Base-by-base conservation (phyloP, 1,140 invertebrate genomes). In the Choristoneura fumiferana region DNA sequence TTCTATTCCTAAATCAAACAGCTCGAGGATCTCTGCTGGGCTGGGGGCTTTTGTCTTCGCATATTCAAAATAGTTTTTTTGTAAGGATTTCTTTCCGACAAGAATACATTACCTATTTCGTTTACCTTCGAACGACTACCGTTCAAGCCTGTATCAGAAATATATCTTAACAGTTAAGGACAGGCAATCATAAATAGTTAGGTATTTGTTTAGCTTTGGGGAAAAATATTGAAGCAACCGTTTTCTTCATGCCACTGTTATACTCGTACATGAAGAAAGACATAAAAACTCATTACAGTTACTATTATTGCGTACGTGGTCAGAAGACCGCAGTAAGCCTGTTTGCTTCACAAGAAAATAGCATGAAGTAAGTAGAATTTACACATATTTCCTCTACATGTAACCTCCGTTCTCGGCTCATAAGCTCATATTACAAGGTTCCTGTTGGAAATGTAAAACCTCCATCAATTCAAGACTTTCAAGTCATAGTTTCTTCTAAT, bases 301-400 rank as follows among this genome's bases (percentile, higher is more conserved):
- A n/a, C n/a, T n/a, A n/a, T n/a, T n/a, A 49, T 49, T 49, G 29
- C 43, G 43, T 29, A 49, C 43, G 43, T 33, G 43, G 43, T 18
- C 43, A 49, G 12, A 12, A 15, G 18, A 29, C 2, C 18, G 10
- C 43, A 49, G 12, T n/a, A 49, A 3, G 12, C 0, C 18, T 15
- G 18, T 18, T 29, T 22, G 8, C 9, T 13, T 22, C 43, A 49
- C 43, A 49, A 49, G 22, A 49, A 18, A 43, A 29, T 6, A 6
- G 22, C 22, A 29, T 29, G n/a, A n/a, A n/a, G n/a, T 29, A 29
- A 29, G 22, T 3, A 29, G 22, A 29, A 29, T 29, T 29, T 29
- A 3, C 22, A 6, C 22, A 6, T 29, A 3, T 29, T 29, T 6
- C 6, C 6, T 29, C 6, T 29, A 29, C 22, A 29, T 29, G 22